phyloP scores from a whole-genome alignment of 2,888 invertebrate genomes.

The Ichneumoninae sp. region DNA sequence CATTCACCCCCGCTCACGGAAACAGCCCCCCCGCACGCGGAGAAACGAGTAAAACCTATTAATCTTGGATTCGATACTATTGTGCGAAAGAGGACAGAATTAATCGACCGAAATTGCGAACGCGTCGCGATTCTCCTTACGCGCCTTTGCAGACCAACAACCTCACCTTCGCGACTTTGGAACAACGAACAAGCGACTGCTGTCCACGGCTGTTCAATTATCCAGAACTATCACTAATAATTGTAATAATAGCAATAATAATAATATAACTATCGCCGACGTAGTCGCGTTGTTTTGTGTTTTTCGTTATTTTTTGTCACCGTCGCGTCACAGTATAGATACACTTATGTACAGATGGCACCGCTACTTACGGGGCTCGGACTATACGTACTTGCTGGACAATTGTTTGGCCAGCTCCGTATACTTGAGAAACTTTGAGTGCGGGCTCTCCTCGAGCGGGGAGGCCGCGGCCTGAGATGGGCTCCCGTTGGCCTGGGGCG shows the following conservation, averaged over 20 bases:
- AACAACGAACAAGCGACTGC: constrained; percentile 49
- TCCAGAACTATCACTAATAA: constrained; percentile 48
- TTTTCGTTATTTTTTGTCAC: constrained; percentile 65
- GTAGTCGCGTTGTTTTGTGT: constrained; percentile 50
- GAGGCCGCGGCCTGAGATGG: constrained; percentile 85
- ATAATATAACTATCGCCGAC: constrained; percentile 65
- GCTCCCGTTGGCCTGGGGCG: constrained; percentile 83
- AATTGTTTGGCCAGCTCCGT: constrained; percentile 99
- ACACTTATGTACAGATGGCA: constrained; percentile 84
- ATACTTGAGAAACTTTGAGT: constrained; percentile 99
- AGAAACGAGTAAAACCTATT: constrained; percentile 12
- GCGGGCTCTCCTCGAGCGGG: constrained; percentile 92
- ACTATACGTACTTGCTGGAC: constrained; percentile 97
- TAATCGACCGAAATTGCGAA: constrained; percentile 36
- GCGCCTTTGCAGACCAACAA: constrained; percentile 45
- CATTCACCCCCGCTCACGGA: constrained; percentile 28
- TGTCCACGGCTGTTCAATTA: constrained; percentile 42
- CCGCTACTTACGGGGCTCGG: constrained; percentile 84
- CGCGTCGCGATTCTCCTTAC: constrained; percentile 35
- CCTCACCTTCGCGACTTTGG: constrained; percentile 41
- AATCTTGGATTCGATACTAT: constrained; percentile 28
- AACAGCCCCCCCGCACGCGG: constrained; percentile 1
- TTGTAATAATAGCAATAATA: constrained; percentile 49
- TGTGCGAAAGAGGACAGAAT: constrained; percentile 46
- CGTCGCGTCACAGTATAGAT: constrained; percentile 82